These are phyloP conservation scores for Oppia nitens DNA, from an alignment of 1,140 invertebrate species.

Conservation along the genomic window DNA sequence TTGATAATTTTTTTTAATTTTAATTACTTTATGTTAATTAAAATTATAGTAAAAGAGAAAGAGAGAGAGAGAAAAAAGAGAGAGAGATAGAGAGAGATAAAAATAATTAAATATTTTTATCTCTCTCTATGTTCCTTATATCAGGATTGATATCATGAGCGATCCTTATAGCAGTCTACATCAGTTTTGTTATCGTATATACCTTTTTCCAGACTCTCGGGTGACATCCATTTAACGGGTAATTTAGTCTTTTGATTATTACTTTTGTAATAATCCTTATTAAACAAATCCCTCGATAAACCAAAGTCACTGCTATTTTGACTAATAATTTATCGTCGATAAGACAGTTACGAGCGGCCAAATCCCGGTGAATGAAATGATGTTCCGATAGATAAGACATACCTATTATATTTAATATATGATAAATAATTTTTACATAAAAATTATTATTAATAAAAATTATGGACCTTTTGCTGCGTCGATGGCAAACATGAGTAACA, in stretches of 20 bases:
- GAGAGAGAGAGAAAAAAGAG: no score
- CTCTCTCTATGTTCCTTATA: no score
- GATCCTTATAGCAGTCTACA: slow-evolving; percentile 59
- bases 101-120: no score
- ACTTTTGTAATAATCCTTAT: slow-evolving; percentile 38
- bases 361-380: slow-evolving; percentile 55
- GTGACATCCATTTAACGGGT: slow-evolving; percentile 98
- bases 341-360: slow-evolving; percentile 60
- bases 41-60: no score
- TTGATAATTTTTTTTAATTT: no score
- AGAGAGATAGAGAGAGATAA: no score
- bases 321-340: slow-evolving; percentile 62
- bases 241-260: slow-evolving; percentile 76
- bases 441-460: not conserved
- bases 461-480: slow-evolving; percentile 1
- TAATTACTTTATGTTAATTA: no score
- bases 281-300: slow-evolving; percentile 36
- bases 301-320: slow-evolving; percentile 73
- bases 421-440: not conserved
- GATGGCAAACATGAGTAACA: not conserved
- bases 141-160: slow-evolving; percentile 71
- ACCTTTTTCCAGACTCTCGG: slow-evolving; percentile 54
- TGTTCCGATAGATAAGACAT: slow-evolving; percentile 79
- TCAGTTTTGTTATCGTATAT: slow-evolving; percentile 46
- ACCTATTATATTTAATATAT: no score